Evolutionary conservation across 2,797 vertebrate genomes (phyloP).

Genomic region (Lithobates sylvaticus): DNA sequence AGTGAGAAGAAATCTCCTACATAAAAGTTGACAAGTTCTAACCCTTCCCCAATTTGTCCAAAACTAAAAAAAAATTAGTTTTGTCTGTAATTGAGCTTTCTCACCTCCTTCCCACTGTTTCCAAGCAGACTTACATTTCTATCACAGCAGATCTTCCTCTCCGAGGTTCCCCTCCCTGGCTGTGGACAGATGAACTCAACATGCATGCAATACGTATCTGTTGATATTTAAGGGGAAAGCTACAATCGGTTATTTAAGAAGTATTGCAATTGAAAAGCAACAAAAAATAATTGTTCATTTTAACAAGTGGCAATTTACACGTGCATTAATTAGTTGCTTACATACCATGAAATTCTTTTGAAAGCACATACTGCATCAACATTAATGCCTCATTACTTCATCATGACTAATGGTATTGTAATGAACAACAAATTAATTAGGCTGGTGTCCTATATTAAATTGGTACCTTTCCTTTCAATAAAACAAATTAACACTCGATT

Average conservation of each 20-base stretch:
- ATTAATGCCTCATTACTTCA: constrained; percentile 60
- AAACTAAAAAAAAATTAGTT: too few relatives aligned
- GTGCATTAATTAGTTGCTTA: constrained; percentile 60
- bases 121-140: too few relatives aligned
- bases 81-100: too few relatives aligned
- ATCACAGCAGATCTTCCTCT: background rate
- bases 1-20: too few relatives aligned
- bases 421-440: constrained; percentile 63
- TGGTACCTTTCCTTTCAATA: constrained; percentile 61
- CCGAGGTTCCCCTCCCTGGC: background rate
- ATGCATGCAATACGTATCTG: background rate
- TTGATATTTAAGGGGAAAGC: background rate
- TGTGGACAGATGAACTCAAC: background rate
- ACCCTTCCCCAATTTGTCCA: too few relatives aligned
- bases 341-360: constrained; percentile 61
- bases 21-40: too few relatives aligned
- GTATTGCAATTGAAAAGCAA: constrained; percentile 43
- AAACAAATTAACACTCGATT: constrained; percentile 59
- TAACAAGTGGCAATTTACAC: constrained; percentile 55
- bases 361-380: constrained; percentile 61
- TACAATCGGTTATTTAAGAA: constrained; percentile 24
- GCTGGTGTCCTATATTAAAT: constrained; percentile 60
- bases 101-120: too few relatives aligned
- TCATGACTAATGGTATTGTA: constrained; percentile 63
- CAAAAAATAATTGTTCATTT: constrained; percentile 49